A percentile compares a stretch with the other conserved stretches of the same genome.
Evolutionary conservation across 1,140 invertebrate species (phyloP).

Genomic region (Drosophila varians): DNA sequence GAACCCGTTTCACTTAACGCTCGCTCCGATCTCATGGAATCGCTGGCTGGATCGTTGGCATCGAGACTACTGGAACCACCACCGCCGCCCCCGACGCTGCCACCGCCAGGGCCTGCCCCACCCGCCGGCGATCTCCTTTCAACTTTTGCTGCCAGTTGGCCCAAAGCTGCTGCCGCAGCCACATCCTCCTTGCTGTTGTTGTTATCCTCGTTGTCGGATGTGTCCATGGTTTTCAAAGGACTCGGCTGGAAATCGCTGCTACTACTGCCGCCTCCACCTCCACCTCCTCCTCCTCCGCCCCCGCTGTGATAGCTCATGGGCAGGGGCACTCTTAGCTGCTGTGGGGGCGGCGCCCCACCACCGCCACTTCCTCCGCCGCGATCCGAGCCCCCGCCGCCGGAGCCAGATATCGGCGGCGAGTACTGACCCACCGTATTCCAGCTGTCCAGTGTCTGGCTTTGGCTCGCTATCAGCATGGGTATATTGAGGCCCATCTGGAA

Average conservation of each 20-base stretch:
- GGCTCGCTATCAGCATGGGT: constrained; percentile 76
- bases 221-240: constrained; percentile 78
- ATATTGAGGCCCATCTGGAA: constrained; percentile 80
- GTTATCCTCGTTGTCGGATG: constrained; percentile 77
- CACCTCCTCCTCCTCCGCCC: constrained; percentile 13
- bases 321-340: constrained; percentile 64
- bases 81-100: constrained; percentile 14
- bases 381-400: constrained; percentile 46
- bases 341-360: constrained; percentile 35
- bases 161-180: constrained; percentile 52
- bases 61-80: constrained; percentile 33
- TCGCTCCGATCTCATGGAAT: constrained; percentile 9
- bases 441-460: constrained; percentile 64
- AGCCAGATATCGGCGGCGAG: constrained; percentile 67
- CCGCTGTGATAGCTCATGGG: constrained; percentile 51
- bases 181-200: constrained; percentile 64
- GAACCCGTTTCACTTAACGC: constrained; percentile 68
- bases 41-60: constrained; percentile 23
- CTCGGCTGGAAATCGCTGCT: constrained; percentile 74
- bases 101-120: constrained; percentile 24
- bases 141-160: constrained; percentile 63
- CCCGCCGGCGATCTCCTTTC: constrained; percentile 59
- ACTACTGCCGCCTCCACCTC: constrained; percentile 62
- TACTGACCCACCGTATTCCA: constrained; percentile 77
- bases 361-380: constrained; percentile 35